A percentile compares a stretch with the other conserved stretches of the same genome.
These are phyloP conservation scores for Isoperla grammatica DNA, from an alignment of 2,888 invertebrate genomes.

Conservation along the genomic window DNA sequence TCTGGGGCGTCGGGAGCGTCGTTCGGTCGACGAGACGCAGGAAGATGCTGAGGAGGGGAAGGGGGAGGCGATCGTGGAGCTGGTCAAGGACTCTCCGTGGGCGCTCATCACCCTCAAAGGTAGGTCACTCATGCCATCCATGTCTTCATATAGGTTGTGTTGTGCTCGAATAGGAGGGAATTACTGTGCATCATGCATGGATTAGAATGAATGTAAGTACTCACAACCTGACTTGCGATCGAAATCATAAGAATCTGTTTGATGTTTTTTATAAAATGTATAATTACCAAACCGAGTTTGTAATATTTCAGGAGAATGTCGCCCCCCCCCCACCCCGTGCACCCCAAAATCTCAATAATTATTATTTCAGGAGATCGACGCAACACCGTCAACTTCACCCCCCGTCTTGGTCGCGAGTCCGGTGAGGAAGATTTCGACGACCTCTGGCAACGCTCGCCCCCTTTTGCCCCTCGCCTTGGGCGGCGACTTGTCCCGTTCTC, in stretches of 20 bases:
- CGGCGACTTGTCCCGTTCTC: conserved; percentile 46
- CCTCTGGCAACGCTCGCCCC: conserved; percentile 40
- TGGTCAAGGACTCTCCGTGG: conserved; percentile 43
- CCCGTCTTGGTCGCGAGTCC: conserved; percentile 47
- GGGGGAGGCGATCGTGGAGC: conserved; percentile 41
- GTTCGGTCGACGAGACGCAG: conserved; percentile 34
- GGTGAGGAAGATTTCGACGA: conserved; percentile 34
- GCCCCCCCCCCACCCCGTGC: too few species aligned
- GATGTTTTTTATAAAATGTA: too few species aligned
- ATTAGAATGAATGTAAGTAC: too few species aligned
- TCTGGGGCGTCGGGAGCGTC: conserved; percentile 52
- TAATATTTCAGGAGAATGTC: too few species aligned
- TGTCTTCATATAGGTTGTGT: too few species aligned
- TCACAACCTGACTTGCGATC: too few species aligned
- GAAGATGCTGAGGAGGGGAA: conserved; percentile 37
- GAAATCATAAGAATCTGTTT: too few species aligned
- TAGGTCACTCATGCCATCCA: conserved; percentile 32
- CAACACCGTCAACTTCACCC: conserved; percentile 42
- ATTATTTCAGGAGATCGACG: conserved; percentile 15
- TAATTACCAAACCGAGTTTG: too few species aligned
- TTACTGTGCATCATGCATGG: too few species aligned
- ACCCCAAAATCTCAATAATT: too few species aligned
- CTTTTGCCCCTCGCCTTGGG: conserved; percentile 47
- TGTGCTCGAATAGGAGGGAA: too few species aligned
- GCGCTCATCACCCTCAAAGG: conserved; percentile 43